phyloP scores from a whole-genome alignment of 1,140 invertebrate genomes.

The Drosophila pectinifera region DNA sequence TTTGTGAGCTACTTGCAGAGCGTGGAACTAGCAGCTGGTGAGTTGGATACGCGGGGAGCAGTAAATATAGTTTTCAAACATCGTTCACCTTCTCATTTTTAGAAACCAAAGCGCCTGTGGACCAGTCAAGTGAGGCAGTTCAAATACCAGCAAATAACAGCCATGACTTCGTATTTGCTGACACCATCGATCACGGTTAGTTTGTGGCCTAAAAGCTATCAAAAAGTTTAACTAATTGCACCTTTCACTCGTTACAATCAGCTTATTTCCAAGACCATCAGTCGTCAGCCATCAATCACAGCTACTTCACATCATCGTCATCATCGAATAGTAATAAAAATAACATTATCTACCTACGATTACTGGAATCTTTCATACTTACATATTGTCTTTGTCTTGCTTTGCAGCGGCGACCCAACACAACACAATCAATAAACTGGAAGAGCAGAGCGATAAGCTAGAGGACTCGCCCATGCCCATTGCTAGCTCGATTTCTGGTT shows the following conservation, averaged over 20 bases:
- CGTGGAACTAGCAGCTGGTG: constrained; percentile 58
- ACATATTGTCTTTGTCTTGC: constrained; percentile 6
- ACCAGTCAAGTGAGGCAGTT: constrained; percentile 40
- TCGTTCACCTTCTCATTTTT: not conserved
- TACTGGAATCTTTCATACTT: not conserved
- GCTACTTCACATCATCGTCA: constrained; percentile 68
- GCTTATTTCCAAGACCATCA: constrained; percentile 73
- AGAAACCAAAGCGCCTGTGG: constrained; percentile 69
- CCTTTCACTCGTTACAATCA: constrained; percentile 24
- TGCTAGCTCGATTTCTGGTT: constrained; percentile 47
- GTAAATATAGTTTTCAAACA: too few species aligned
- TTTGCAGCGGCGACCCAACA: constrained; percentile 38
- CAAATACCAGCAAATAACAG: constrained; percentile 25
- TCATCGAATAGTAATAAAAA: constrained; percentile 65
- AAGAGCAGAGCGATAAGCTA: constrained; percentile 63
- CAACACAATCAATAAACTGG: constrained; percentile 46
- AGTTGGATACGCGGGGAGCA: not conserved
- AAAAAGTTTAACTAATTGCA: not conserved
- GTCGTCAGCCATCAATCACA: constrained; percentile 60
- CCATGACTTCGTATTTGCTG: constrained; percentile 75
- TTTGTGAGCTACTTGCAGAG: constrained; percentile 61
- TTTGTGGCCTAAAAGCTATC: not conserved
- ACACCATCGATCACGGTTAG: constrained; percentile 78
- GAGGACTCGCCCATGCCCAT: constrained; percentile 60
- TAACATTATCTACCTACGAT: not conserved